These are phyloP conservation scores for Pantala flavescens DNA, from an alignment of 1,140 invertebrate species.

Conservation along the genomic window DNA sequence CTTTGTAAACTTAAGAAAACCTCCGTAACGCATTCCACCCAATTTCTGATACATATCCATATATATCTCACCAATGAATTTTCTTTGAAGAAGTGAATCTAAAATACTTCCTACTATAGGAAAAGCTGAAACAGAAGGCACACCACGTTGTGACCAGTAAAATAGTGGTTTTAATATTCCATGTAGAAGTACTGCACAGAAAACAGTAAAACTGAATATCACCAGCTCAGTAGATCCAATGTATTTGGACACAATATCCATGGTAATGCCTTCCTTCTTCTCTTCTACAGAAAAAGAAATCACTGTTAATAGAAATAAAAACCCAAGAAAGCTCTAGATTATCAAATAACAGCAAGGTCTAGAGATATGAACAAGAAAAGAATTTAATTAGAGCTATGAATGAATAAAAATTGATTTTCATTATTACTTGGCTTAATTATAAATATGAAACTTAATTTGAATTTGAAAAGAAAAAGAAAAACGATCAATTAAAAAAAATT, in stretches of 20 bases:
- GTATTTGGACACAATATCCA: not conserved
- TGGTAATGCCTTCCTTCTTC: not conserved
- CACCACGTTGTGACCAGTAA: not conserved
- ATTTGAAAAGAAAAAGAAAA: no score
- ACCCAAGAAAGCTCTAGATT: no score
- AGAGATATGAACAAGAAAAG: no score
- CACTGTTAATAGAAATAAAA: no score
- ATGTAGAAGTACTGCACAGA: not conserved
- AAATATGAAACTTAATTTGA: no score
- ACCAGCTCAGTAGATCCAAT: not conserved
- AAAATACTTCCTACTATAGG: constrained; percentile 30
- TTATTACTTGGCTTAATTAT: no score
- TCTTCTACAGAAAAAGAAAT: no score
- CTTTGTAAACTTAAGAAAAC: constrained; percentile 33
- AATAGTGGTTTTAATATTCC: not conserved
- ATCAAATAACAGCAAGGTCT: no score
- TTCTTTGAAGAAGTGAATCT: constrained; percentile 18
- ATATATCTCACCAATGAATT: constrained; percentile 18
- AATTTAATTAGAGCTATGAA: no score
- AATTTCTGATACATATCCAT: constrained; percentile 28
- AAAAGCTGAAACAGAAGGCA: not conserved
- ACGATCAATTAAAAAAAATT: no score
- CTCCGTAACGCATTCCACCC: constrained; percentile 32
- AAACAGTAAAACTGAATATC: not conserved
- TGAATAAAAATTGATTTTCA: no score